Base-by-base conservation (phyloP, 1,140 invertebrate species). In the Chironomus striatipennis region DNA sequence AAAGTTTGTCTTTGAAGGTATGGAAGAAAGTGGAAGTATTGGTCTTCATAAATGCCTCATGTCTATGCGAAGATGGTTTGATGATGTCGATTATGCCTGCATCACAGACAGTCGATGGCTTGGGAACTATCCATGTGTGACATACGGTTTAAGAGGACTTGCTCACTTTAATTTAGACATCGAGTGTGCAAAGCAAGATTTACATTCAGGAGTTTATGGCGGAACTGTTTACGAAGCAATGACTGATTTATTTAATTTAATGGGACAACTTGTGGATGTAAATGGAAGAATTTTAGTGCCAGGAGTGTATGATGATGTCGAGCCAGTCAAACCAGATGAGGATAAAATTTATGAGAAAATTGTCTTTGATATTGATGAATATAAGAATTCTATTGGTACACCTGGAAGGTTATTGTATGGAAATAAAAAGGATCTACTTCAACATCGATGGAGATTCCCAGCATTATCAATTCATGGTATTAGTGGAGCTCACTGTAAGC, bases 41-140 rank as follows among this genome's bases (percentile, higher is more conserved):
- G 97, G 97, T 42, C 84, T 99, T 10, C 96, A 99, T 82, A 91
- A 95, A 5, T 82, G 98, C 15, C 84, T 99, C 1, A 84, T 88
- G 76, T 81, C 88, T 4, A 85, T 87, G 76, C 95, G 95, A 82
- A 87, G 87, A n/a, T 99, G 98, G 81, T 86, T 98, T 15, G 86
- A 89, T 74, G 87, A 89, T 81, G 89, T 97, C 0, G 97, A 99
- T 82, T 98, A 90, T 85, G 94, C 98, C 42, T 98, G 96, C 81
- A 98, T 99, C 79, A 98, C 96, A 64, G 98, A 99, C 81, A 99
- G 98, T 85, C 99, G 99, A 80, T 99, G 97, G 98, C 83, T 99
- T 20, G 97, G 97, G 7, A 98, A 92, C 47, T 92, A 90, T 10
- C 98, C 98, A 0, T 99, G 97, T 81, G 88, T 99, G 64, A 98